Evolutionary conservation across 2,888 invertebrate genomes (phyloP).

Genomic region (Tanypteryx hageni): DNA sequence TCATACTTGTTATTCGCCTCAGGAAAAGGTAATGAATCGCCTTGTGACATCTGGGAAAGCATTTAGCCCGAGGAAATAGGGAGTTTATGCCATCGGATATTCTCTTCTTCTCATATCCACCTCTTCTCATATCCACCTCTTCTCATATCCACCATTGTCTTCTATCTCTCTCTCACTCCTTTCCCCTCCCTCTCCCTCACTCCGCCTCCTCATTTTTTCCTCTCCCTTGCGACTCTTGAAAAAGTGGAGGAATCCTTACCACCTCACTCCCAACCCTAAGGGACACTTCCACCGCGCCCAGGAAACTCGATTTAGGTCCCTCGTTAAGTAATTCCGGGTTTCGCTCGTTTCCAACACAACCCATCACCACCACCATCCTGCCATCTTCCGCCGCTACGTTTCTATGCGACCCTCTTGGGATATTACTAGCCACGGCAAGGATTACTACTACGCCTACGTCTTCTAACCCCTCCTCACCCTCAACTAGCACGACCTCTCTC

Average conservation of each 20-base stretch:
- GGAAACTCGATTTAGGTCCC: constrained; percentile 21
- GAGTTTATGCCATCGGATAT: background rate
- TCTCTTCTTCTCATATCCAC: background rate
- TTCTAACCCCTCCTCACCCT: background rate
- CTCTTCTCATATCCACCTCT: background rate
- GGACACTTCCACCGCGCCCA: background rate
- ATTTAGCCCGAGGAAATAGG: background rate
- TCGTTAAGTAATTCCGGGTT: constrained; percentile 27
- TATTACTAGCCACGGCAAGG: background rate
- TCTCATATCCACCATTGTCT: background rate
- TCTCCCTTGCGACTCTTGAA: background rate
- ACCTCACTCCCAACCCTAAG: background rate
- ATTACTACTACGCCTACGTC: background rate
- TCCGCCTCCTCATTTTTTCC: no score
- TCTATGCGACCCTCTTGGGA: background rate
- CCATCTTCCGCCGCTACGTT: background rate
- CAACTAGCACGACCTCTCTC: background rate
- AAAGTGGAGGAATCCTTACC: constrained; percentile 22
- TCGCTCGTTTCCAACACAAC: background rate
- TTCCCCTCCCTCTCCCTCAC: no score
- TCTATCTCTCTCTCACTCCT: no score
- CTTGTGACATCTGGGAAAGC: background rate
- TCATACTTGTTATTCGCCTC: background rate
- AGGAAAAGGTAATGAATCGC: background rate
- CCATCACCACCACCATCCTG: no score